phyloP scores from a whole-genome alignment of 2,113 vertebrate species.

The Peromyscus polionotus region DNA sequence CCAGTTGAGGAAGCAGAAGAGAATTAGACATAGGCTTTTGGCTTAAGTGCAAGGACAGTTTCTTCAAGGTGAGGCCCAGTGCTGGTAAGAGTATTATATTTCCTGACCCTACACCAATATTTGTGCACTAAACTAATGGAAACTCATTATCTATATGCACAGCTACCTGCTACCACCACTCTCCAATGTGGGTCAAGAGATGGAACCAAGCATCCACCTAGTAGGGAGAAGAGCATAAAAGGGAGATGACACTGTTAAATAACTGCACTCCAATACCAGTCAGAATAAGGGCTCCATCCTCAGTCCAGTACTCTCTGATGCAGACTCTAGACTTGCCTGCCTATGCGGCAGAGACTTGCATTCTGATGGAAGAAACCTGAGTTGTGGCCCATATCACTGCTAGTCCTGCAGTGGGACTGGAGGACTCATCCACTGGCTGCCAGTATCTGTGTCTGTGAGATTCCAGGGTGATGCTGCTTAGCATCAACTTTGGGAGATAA shows the following conservation, averaged over 20 bases:
- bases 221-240: background rate
- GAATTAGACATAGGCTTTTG: too few relatives aligned
- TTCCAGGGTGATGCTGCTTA: background rate
- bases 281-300: too few relatives aligned
- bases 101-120: too few relatives aligned
- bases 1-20: background rate
- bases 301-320: too few relatives aligned
- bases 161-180: fast-evolving
- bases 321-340: too few relatives aligned
- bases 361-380: background rate
- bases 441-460: background rate
- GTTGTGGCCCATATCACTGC: background rate
- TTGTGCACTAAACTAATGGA: background rate
- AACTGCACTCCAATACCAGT: too few relatives aligned
- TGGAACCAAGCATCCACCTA: background rate
- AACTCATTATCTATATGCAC: background rate
- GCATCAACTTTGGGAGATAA: background rate
- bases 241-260: too few relatives aligned
- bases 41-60: background rate
- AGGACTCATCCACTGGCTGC: too few relatives aligned
- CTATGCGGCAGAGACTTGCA: too few relatives aligned
- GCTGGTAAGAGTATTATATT: background rate
- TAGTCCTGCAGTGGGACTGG: background rate
- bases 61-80: background rate
- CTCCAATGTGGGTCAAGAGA: background rate